A percentile compares a stretch with the other conserved stretches of the same genome.
These are phyloP conservation scores for Netelia melanura DNA, from an alignment of 2,888 invertebrate genomes.

Conservation along the genomic window DNA sequence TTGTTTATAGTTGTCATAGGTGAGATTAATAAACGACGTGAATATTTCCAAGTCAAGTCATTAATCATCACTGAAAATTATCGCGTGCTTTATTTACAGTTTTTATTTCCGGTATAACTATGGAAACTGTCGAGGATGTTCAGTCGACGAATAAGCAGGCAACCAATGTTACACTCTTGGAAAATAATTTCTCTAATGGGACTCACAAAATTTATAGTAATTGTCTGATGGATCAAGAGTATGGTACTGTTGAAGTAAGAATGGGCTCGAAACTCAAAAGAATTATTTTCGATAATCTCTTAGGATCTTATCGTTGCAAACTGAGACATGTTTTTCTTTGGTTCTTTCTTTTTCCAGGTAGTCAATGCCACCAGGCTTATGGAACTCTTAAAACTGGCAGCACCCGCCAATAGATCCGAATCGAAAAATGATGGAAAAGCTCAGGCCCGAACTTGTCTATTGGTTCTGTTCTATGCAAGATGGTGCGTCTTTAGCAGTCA, in stretches of 20 bases:
- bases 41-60: slow-evolving; percentile 17
- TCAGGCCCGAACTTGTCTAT: slow-evolving; percentile 89
- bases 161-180: slow-evolving; percentile 56
- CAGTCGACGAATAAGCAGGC: not conserved
- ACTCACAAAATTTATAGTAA: slow-evolving; percentile 69
- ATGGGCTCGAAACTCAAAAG: slow-evolving; percentile 7
- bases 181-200: slow-evolving; percentile 50
- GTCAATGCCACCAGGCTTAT: slow-evolving; percentile 91
- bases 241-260: slow-evolving; percentile 81
- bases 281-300: not conserved
- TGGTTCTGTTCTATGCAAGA: slow-evolving; percentile 95
- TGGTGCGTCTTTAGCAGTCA: slow-evolving; percentile 96
- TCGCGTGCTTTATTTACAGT: not conserved
- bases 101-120: slow-evolving; percentile 20
- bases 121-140: slow-evolving; percentile 2
- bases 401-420: slow-evolving; percentile 87
- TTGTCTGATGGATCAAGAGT: slow-evolving; percentile 78
- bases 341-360: slow-evolving; percentile 84
- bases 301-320: not conserved
- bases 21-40: slow-evolving; percentile 46
- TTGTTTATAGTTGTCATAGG: slow-evolving; percentile 69
- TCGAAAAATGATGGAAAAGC: slow-evolving; percentile 85
- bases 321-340: slow-evolving; percentile 31
- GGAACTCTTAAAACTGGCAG: slow-evolving; percentile 89
- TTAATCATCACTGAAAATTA: slow-evolving; percentile 24